These are phyloP conservation scores for Antigone vipio DNA, from an alignment of 2,113 vertebrate species.

Conservation along the genomic window DNA sequence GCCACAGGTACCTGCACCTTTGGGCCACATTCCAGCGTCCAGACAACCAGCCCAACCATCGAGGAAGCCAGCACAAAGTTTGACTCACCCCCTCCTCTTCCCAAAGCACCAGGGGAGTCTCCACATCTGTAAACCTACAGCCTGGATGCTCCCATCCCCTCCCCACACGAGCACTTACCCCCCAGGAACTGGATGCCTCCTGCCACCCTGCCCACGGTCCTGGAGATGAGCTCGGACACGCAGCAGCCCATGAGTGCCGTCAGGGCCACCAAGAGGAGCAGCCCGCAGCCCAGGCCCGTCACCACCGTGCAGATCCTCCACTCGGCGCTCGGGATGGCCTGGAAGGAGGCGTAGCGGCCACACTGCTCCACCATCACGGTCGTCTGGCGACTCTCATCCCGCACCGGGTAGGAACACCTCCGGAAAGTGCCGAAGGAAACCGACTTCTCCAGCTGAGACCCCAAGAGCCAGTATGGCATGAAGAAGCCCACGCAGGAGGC, in stretches of 20 bases:
- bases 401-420: conserved; percentile 93
- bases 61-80: not conserved
- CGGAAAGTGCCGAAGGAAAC: conserved; percentile 97
- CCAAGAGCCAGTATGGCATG: conserved; percentile 99
- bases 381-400: conserved; percentile 87
- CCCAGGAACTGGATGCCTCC: conserved; percentile 96
- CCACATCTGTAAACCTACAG: fast-evolving
- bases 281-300: conserved; percentile 92
- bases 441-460: conserved; percentile 91
- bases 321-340: conserved; percentile 90
- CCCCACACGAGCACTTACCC: conserved; percentile 77
- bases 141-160: not conserved
- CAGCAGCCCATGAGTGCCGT: conserved; percentile 97
- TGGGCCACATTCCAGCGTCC: not conserved
- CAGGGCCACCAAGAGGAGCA: conserved; percentile 93
- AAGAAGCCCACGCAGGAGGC: conserved; percentile 96
- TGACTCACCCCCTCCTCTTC: not conserved
- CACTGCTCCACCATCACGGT: conserved; percentile 98
- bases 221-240: conserved; percentile 94
- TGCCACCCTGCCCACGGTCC: conserved; percentile 92
- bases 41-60: not conserved
- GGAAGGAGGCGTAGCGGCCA: conserved; percentile 94
- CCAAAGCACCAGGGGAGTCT: not conserved
- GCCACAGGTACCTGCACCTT: not conserved
- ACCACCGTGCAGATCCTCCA: conserved; percentile 95